Conservation (phyloP, 37 sponge, comb jelly and placozoan genomes). For the Lycopodina hypogea region DNA sequence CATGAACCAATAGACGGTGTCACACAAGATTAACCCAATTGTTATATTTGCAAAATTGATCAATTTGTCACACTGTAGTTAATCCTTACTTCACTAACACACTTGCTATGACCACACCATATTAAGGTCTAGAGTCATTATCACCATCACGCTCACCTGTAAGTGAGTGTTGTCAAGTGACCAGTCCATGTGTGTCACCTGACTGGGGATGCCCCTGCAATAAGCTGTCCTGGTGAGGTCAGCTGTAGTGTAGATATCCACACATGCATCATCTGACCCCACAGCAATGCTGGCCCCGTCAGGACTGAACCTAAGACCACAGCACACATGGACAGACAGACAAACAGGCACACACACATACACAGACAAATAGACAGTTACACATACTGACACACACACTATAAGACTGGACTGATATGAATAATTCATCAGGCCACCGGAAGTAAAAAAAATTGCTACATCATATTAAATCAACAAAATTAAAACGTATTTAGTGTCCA, state of each 20-base stretch:
- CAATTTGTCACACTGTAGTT: no score
- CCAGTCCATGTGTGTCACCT: conserved; percentile 91
- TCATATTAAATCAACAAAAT: no score
- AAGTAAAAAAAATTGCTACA: no score
- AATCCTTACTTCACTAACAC: no score
- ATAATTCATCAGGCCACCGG: neutral
- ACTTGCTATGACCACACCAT: no score
- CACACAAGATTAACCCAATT: no score
- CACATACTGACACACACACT: neutral
- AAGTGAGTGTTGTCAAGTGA: conserved; percentile 64
- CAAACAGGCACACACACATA: no score
- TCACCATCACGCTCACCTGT: conserved; percentile 40
- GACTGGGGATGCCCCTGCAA: conserved; percentile 72
- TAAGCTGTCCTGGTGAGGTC: conserved; percentile 29
- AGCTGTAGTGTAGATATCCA: conserved; percentile 68
- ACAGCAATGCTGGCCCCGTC: conserved; percentile 74
- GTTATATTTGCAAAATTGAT: no score
- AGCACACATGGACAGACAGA: neutral
- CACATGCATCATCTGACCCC: conserved; percentile 84
- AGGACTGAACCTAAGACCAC: conserved; percentile 75
- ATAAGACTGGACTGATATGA: neutral
- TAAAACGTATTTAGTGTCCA: no score
- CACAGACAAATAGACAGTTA: no score
- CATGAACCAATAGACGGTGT: no score
- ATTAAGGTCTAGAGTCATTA: no score